A percentile compares a stretch with the other conserved stretches of the same genome.
Evolutionary conservation across 2,888 invertebrate genomes (phyloP).

Genomic region (Tineola bisselliella): DNA sequence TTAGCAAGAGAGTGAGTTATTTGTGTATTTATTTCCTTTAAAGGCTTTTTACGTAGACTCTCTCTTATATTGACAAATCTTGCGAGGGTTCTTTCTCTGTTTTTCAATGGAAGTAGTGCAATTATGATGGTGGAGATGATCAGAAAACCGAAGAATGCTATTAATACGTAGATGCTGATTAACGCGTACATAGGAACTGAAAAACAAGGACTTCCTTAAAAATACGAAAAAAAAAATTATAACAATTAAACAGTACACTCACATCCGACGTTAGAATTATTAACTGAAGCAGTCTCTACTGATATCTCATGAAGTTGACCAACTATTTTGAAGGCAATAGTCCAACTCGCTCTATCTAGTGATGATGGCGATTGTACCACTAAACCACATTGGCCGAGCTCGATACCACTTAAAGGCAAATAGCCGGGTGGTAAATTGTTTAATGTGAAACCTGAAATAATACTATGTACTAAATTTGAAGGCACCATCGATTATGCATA

Average conservation of each 20-base stretch:
- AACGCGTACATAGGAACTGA: conserved; percentile 2
- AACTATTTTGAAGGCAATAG: background rate
- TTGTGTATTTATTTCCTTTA: background rate
- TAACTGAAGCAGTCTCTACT: background rate
- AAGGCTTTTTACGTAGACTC: background rate
- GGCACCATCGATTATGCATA: background rate
- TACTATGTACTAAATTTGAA: too few species aligned
- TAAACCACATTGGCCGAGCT: background rate
- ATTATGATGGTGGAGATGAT: background rate
- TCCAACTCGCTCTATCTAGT: background rate
- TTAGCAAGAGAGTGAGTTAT: background rate
- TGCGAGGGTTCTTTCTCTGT: background rate
- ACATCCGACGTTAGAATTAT: background rate
- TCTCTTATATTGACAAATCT: background rate
- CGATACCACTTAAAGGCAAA: background rate
- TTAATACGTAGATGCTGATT: background rate
- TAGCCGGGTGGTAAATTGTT: background rate
- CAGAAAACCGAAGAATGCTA: background rate
- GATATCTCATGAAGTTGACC: background rate
- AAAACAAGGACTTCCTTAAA: background rate
- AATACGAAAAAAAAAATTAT: too few species aligned
- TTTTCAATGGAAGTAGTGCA: background rate
- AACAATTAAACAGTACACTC: background rate
- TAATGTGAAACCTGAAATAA: background rate
- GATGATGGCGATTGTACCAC: background rate